phyloP scores from a whole-genome alignment of 1,140 invertebrate genomes.

The Cylas formicarius region DNA sequence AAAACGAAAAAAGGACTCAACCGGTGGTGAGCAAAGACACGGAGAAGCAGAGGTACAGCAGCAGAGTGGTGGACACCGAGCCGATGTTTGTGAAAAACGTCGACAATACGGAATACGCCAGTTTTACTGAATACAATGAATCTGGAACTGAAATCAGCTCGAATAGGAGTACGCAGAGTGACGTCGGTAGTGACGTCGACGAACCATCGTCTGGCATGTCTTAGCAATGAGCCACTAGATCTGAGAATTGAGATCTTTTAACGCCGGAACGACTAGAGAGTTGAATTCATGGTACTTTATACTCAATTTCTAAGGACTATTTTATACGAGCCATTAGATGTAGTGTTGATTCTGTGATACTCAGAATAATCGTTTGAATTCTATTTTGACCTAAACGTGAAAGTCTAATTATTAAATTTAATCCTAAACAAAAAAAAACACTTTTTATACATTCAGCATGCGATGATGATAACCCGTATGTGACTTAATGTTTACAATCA shows the following conservation, averaged over 20 bases:
- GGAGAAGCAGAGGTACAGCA: constrained; percentile 40
- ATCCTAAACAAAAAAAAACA: no score
- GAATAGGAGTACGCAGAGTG: constrained; percentile 18
- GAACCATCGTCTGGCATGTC: constrained; percentile 46
- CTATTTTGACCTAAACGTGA: constrained; percentile 30
- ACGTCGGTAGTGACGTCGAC: constrained; percentile 36
- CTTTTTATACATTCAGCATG: constrained; percentile 24
- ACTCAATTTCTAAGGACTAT: constrained; percentile 33
- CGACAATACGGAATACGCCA: constrained; percentile 31
- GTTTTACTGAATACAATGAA: constrained; percentile 21
- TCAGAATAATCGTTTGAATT: constrained; percentile 38
- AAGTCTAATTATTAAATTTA: constrained; percentile 22
- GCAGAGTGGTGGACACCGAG: constrained; percentile 40
- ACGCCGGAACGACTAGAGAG: neutral
- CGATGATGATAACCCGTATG: constrained; percentile 18
- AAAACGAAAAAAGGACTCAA: constrained; percentile 37
- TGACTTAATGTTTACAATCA: constrained; percentile 32
- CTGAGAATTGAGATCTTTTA: constrained; percentile 13
- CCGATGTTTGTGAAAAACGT: constrained; percentile 41
- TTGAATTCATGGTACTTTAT: neutral
- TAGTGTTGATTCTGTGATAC: constrained; percentile 45
- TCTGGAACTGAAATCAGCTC: constrained; percentile 20
- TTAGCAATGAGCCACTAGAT: constrained; percentile 33
- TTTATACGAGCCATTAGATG: constrained; percentile 43
- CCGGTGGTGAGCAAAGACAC: constrained; percentile 38